A percentile compares a stretch with the other conserved stretches of the same genome.
Conservation (phyloP, 2,888 invertebrate genomes). For the Xylocampa areola region DNA sequence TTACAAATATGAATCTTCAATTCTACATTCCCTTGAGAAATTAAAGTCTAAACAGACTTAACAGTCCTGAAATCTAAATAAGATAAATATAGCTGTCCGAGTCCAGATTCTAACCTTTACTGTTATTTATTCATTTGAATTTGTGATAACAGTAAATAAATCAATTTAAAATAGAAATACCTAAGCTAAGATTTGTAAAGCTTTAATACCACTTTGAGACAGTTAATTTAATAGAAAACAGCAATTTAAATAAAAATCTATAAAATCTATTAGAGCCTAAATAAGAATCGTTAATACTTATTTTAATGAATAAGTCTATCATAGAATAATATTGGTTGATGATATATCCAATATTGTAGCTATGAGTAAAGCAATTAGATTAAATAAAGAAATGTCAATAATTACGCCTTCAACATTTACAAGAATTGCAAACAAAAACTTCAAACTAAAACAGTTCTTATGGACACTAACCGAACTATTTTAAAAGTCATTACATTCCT, state of each 20-base stretch:
- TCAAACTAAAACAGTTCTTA: background rate
- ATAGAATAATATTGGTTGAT: background rate
- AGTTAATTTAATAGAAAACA: too few species aligned
- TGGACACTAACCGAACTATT: conserved; percentile 3
- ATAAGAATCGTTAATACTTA: too few species aligned
- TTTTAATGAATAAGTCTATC: background rate
- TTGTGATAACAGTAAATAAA: conserved; percentile 29
- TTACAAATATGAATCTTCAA: conserved; percentile 29
- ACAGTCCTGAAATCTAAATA: conserved; percentile 23
- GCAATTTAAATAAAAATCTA: too few species aligned
- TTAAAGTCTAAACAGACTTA: conserved; percentile 16
- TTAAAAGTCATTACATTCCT: conserved; percentile 7
- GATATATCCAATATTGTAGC: background rate
- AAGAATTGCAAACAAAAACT: background rate
- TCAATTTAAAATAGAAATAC: conserved; percentile 26
- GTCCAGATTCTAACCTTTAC: conserved; percentile 11
- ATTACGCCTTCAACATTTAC: background rate
- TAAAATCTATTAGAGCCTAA: too few species aligned
- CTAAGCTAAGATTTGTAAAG: background rate
- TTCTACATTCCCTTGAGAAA: conserved; percentile 15
- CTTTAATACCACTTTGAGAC: background rate
- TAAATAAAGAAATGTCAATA: background rate
- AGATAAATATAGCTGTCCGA: conserved; percentile 16
- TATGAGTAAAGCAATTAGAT: background rate
- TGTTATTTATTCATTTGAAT: conserved; percentile 32